Percentiles rank a stretch among this genome's conserved stretches.
phyloP scores from a whole-genome alignment of 2,113 vertebrate genomes.

The Macaca nemestrina region DNA sequence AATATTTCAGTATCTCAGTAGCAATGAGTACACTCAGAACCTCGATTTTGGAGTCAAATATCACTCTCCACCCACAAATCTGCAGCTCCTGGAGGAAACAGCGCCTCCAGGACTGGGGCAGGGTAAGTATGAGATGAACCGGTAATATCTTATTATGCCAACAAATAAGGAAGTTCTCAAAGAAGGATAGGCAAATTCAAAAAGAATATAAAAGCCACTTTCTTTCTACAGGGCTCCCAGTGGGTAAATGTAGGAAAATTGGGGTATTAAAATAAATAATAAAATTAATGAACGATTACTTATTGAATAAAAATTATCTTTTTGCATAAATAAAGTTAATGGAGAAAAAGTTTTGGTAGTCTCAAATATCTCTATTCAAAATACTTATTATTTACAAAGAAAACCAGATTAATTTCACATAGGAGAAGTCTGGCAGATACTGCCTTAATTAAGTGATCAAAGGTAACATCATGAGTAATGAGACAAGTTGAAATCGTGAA shows the following conservation, averaged over 20 bases:
- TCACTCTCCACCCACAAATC: neutral
- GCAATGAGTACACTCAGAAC: neutral
- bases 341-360: neutral
- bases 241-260: neutral
- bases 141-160: neutral
- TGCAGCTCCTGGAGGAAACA: neutral
- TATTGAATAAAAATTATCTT: neutral
- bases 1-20: neutral
- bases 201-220: neutral
- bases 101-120: neutral
- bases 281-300: neutral
- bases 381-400: neutral
- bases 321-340: neutral
- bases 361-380: neutral
- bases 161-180: neutral
- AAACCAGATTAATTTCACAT: neutral
- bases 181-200: neutral
- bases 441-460: neutral
- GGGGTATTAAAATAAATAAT: neutral
- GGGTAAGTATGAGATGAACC: neutral
- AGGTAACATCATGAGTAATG: neutral
- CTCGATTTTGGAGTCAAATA: neutral
- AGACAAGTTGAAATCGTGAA: neutral
- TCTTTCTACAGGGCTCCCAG: neutral
- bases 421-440: neutral